Evolutionary conservation across 1,140 invertebrate genomes (phyloP).

Genomic region (Neodiprion lecontei): DNA sequence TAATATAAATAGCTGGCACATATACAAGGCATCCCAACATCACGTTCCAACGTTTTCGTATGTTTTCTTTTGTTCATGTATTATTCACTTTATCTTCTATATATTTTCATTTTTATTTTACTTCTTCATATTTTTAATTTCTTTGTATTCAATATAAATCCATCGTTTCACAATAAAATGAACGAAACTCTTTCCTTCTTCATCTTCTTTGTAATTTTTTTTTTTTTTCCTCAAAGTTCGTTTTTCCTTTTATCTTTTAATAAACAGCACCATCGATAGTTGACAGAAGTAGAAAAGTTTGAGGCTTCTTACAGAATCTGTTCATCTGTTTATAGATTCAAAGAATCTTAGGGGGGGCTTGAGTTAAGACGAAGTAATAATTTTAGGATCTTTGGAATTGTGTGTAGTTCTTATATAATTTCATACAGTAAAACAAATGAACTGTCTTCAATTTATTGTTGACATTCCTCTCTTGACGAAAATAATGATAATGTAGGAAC

Average conservation of each 20-base stretch:
- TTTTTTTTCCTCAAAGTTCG: background rate
- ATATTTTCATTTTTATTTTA: background rate
- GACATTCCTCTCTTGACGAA: too few species aligned
- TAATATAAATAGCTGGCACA: conserved; percentile 16
- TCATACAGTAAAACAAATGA: too few species aligned
- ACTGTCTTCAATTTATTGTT: too few species aligned
- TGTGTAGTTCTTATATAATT: too few species aligned
- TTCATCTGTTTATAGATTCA: background rate
- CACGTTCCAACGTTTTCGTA: conserved; percentile 8
- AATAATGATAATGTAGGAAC: too few species aligned
- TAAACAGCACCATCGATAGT: conserved; percentile 5
- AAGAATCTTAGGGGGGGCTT: too few species aligned
- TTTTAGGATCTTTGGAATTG: too few species aligned
- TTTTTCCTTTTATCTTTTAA: background rate
- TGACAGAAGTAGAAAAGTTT: background rate
- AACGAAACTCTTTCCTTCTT: background rate
- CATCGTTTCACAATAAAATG: too few species aligned
- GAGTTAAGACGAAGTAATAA: too few species aligned
- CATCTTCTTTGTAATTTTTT: background rate
- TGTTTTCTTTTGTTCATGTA: background rate
- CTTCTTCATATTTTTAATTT: background rate
- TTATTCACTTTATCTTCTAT: conserved; percentile 6
- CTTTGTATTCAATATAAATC: background rate
- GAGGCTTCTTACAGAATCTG: background rate
- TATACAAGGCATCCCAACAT: conserved; percentile 18